These are phyloP conservation scores for Lophura nycthemera DNA, from an alignment of 2,113 vertebrate genomes.

Conservation along the genomic window DNA sequence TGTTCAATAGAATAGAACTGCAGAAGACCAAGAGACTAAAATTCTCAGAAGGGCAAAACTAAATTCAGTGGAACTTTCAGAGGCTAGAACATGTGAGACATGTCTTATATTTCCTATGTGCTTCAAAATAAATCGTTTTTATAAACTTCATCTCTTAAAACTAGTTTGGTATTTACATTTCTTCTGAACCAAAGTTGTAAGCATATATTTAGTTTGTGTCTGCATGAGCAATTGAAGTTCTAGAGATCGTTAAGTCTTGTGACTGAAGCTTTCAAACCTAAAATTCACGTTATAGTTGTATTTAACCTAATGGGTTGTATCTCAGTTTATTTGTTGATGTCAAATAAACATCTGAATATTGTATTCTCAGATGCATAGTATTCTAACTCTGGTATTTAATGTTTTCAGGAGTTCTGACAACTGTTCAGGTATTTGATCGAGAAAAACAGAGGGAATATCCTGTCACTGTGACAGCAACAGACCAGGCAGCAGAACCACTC, in stretches of 20 bases:
- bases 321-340: not conserved
- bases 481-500: slow-evolving; percentile 87
- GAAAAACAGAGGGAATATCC: slow-evolving; percentile 89
- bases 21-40: not conserved
- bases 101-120: not conserved
- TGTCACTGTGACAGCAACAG: slow-evolving; percentile 89
- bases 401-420: slow-evolving; percentile 84
- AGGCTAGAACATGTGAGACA: not conserved
- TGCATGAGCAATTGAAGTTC: not conserved
- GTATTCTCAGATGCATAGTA: not conserved
- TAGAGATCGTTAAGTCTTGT: not conserved
- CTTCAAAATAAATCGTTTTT: not conserved
- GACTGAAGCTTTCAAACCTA: not conserved
- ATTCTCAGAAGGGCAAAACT: not conserved
- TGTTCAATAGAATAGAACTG: not conserved
- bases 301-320: not conserved
- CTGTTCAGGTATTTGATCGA: slow-evolving; percentile 86
- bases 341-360: not conserved
- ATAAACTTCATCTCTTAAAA: not conserved
- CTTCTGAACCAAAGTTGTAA: not conserved
- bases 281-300: not conserved
- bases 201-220: not conserved
- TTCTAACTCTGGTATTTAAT: slow-evolving; percentile 14
- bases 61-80: not conserved
- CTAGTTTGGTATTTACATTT: not conserved